Conservation (phyloP, 2,888 invertebrate species). For the Cryptus armator region DNA sequence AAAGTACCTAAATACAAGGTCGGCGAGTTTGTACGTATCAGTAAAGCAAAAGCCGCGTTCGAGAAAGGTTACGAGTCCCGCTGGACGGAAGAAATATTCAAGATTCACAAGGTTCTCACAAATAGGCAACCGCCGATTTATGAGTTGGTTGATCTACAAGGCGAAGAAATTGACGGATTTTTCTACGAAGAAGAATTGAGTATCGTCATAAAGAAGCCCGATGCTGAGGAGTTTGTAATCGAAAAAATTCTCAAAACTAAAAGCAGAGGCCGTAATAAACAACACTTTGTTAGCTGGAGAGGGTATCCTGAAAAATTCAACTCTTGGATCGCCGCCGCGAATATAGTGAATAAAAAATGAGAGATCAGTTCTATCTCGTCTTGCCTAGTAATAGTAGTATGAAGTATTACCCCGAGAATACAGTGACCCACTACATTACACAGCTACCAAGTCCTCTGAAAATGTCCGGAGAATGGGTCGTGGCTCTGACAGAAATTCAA, state of each 20-base stretch:
- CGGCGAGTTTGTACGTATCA: slow-evolving; percentile 47
- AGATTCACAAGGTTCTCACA: no score
- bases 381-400: slow-evolving; percentile 20
- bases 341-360: no score
- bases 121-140: no score
- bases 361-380: background rate
- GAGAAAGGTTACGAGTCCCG: no score
- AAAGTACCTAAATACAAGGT: slow-evolving; percentile 33
- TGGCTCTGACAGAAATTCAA: no score
- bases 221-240: background rate
- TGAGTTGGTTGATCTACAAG: slow-evolving; percentile 1
- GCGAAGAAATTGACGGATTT: slow-evolving; percentile 24
- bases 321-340: no score
- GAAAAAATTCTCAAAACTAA: slow-evolving; percentile 15
- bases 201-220: background rate
- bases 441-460: background rate
- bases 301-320: no score
- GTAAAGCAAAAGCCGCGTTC: no score
- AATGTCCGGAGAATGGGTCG: slow-evolving; percentile 15
- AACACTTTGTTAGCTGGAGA: no score
- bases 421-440: slow-evolving; percentile 5
- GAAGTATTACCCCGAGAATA: slow-evolving; percentile 16
- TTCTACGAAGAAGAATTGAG: slow-evolving; percentile 24
- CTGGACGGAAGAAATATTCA: no score
- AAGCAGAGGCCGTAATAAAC: no score